A percentile compares a stretch with the other conserved stretches of the same genome.
Conservation (phyloP, 2,888 invertebrate species). For the Cataglyphis cursor region DNA sequence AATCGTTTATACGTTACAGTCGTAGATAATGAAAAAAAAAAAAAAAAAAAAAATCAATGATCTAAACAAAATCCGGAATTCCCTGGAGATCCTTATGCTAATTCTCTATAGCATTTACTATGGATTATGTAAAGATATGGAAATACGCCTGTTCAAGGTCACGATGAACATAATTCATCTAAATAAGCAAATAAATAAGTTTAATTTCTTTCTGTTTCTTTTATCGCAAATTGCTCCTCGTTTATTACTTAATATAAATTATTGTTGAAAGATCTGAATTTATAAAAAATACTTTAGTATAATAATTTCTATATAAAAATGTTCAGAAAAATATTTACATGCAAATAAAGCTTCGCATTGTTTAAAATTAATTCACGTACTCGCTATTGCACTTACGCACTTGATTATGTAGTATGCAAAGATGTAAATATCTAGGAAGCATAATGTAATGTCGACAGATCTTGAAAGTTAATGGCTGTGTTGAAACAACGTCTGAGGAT, state of each 20-base stretch:
- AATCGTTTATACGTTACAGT: neutral
- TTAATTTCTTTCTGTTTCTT: neutral
- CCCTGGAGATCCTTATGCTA: conserved; percentile 44
- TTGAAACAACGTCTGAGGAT: neutral
- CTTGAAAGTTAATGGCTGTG: neutral
- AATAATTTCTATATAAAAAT: neutral
- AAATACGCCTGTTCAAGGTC: conserved; percentile 13
- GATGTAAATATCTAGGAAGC: neutral
- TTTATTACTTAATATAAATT: neutral
- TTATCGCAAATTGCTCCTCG: neutral
- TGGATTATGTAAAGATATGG: conserved; percentile 33
- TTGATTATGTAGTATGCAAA: neutral
- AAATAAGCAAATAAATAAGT: neutral
- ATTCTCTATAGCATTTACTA: conserved; percentile 31
- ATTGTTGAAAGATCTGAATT: neutral
- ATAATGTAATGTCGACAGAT: neutral
- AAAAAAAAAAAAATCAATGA: conserved; percentile 25
- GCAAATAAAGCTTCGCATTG: neutral
- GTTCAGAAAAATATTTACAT: neutral
- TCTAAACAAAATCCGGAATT: conserved; percentile 33
- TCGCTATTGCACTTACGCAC: neutral
- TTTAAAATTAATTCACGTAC: neutral
- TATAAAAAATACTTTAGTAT: neutral
- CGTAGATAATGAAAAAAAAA: neutral
- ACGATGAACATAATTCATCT: neutral